Percentiles rank a stretch among this genome's conserved stretches.
Conservation (phyloP, 2,113 vertebrate species). For the Strix aluco region DNA sequence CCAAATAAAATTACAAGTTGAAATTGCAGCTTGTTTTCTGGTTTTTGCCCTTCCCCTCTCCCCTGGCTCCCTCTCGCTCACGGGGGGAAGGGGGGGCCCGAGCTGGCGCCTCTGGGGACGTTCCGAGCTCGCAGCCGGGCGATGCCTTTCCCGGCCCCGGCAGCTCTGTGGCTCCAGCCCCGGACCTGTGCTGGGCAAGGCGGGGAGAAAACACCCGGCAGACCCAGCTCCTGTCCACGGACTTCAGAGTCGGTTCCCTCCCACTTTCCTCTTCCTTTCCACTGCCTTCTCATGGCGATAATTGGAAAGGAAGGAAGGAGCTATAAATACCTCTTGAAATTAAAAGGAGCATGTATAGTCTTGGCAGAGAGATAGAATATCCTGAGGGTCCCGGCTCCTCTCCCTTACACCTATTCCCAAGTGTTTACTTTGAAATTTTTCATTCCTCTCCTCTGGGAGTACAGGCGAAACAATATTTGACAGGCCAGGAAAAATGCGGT, state of each 20-base stretch:
- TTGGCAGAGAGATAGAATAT: not conserved
- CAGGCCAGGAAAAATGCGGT: not conserved
- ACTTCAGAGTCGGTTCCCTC: not conserved
- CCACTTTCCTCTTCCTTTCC: not conserved
- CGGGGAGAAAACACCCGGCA: not conserved
- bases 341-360: not conserved
- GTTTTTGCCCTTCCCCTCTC: not conserved
- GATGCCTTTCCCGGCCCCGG: not conserved
- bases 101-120: not conserved
- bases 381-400: not conserved
- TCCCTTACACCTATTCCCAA: not conserved
- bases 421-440: slow-evolving; percentile 19
- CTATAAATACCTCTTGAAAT: slow-evolving; percentile 43
- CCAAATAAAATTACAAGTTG: slow-evolving; percentile 44
- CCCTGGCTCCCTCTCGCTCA: not conserved
- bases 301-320: slow-evolving; percentile 18
- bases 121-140: not conserved
- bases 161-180: not conserved
- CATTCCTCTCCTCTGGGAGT: not conserved
- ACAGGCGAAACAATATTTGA: slow-evolving; percentile 5
- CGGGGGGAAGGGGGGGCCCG: not conserved
- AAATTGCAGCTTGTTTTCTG: slow-evolving; percentile 1
- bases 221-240: fast-evolving
- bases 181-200: fast-evolving
- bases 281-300: not conserved